Evolutionary conservation across 2,888 invertebrate species (phyloP).

Genomic region (Melieria picta): DNA sequence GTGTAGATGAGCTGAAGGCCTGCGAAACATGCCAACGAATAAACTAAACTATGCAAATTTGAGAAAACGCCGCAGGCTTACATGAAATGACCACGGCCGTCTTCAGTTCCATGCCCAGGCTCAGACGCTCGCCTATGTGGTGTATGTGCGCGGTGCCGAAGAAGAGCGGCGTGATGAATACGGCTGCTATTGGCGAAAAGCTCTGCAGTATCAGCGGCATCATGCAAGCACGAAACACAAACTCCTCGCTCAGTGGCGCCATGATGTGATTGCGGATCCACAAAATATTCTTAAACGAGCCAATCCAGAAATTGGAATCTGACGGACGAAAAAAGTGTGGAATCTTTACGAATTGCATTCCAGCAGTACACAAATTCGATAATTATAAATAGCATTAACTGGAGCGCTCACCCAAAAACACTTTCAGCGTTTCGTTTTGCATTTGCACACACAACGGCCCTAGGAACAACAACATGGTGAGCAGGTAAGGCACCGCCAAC

Average conservation of each 20-base stretch:
- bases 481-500: conserved; percentile 75
- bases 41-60: not conserved
- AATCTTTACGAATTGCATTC: too few relatives aligned
- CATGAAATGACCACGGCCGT: conserved; percentile 78
- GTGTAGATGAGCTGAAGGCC: conserved; percentile 92
- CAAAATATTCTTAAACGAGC: conserved; percentile 76
- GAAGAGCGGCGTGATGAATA: conserved; percentile 87
- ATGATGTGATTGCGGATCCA: conserved; percentile 91
- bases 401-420: conserved; percentile 72
- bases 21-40: conserved; percentile 57
- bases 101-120: conserved; percentile 75
- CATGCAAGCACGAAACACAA: conserved; percentile 96
- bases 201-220: conserved; percentile 88
- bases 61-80: conserved; percentile 65
- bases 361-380: not conserved
- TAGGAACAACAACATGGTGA: conserved; percentile 83
- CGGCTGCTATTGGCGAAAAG: conserved; percentile 77
- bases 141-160: conserved; percentile 96
- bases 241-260: conserved; percentile 94
- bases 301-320: conserved; percentile 80
- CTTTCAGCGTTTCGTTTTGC: conserved; percentile 74
- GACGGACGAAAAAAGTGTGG: conserved; percentile 34
- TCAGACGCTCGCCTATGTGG: conserved; percentile 85
- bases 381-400: not conserved
- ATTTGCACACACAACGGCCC: conserved; percentile 84